These are phyloP conservation scores for Tricholauxania praeusta DNA, from an alignment of 2,888 invertebrate species.

Conservation along the genomic window DNA sequence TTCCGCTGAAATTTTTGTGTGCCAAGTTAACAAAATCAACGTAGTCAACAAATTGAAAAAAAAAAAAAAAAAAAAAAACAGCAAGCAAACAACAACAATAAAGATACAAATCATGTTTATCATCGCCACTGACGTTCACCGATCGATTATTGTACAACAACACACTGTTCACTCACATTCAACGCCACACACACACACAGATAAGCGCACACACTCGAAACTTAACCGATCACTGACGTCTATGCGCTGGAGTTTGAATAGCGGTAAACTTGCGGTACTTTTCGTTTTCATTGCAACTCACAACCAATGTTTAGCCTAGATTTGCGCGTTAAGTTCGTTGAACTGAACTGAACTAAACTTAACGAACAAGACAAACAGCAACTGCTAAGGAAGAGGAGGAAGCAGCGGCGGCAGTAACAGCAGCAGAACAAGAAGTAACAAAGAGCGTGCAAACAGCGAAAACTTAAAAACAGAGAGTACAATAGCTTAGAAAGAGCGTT, in stretches of 20 bases:
- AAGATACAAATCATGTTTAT: no score
- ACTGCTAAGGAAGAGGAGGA: constrained; percentile 26
- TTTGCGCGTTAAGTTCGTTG: constrained; percentile 67
- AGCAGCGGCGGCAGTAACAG: constrained; percentile 29
- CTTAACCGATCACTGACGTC: constrained; percentile 28
- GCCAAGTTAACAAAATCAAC: no score
- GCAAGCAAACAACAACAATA: background rate
- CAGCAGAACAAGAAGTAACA: constrained; percentile 31
- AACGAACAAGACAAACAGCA: constrained; percentile 27
- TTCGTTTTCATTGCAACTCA: constrained; percentile 69
- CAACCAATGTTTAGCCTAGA: constrained; percentile 69
- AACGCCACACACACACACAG: background rate
- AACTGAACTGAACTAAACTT: constrained; percentile 63
- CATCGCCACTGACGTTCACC: background rate
- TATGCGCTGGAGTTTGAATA: constrained; percentile 53
- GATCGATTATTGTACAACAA: constrained; percentile 22
- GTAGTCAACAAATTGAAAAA: no score
- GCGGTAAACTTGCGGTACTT: constrained; percentile 69
- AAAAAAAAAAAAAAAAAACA: background rate
- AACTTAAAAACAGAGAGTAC: background rate
- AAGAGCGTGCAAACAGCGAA: background rate
- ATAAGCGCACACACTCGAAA: background rate
- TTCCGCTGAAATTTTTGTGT: no score
- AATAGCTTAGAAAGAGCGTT: constrained; percentile 39
- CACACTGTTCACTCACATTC: constrained; percentile 16